Evolutionary conservation across 2,888 invertebrate species (phyloP).

Genomic region (Rhagonycha lutea): DNA sequence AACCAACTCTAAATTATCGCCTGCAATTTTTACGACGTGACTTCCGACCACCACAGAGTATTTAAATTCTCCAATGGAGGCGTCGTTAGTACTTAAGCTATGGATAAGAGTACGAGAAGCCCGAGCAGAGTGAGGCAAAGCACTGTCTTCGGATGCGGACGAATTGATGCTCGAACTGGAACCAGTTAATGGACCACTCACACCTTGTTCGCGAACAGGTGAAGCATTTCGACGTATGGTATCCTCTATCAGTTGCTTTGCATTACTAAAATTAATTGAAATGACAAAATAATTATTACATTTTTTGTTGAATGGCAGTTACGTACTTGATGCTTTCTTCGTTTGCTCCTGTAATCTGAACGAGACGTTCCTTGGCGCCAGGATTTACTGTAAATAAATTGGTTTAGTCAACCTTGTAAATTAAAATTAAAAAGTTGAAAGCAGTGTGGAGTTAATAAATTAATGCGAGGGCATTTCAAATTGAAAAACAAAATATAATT

Average conservation of each 20-base stretch:
- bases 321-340: slow-evolving; percentile 91
- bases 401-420: slow-evolving; percentile 18
- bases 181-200: slow-evolving; percentile 64
- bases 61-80: slow-evolving; percentile 84
- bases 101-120: slow-evolving; percentile 69
- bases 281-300: not conserved
- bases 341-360: slow-evolving; percentile 92
- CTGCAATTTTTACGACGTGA: slow-evolving; percentile 83
- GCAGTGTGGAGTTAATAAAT: not conserved
- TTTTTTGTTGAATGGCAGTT: not conserved
- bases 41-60: slow-evolving; percentile 82
- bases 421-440: not conserved
- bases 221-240: slow-evolving; percentile 95
- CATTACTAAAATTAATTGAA: slow-evolving; percentile 65
- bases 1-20: slow-evolving; percentile 82
- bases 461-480: not conserved
- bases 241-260: slow-evolving; percentile 92
- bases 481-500: not conserved
- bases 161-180: slow-evolving; percentile 82
- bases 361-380: slow-evolving; percentile 91
- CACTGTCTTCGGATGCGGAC: slow-evolving; percentile 68
- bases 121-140: slow-evolving; percentile 58
- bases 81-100: slow-evolving; percentile 83
- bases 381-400: slow-evolving; percentile 77
- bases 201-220: slow-evolving; percentile 74